These are phyloP conservation scores for Nebria brevicollis DNA, from an alignment of 2,888 invertebrate genomes.

Conservation along the genomic window DNA sequence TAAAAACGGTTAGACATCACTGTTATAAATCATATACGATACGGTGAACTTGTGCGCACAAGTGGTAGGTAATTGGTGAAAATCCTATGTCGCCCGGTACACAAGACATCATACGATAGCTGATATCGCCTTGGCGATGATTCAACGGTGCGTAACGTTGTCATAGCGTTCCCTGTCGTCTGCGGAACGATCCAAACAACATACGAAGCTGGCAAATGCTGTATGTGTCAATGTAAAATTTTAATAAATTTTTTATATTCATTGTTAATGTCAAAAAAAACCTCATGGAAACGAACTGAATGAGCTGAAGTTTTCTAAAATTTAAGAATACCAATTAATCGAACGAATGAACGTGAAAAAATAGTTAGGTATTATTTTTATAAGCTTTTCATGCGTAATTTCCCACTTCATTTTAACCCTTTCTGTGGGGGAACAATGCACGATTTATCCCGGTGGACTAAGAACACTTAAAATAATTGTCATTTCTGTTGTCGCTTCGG, in stretches of 20 bases:
- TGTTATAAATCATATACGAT: not conserved
- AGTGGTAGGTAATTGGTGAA: conserved; percentile 20
- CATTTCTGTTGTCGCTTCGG: conserved; percentile 31
- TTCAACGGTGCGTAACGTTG: conserved; percentile 28
- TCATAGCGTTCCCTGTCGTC: conserved; percentile 12
- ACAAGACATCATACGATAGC: not conserved
- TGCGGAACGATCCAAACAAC: not conserved
- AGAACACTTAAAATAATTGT: conserved; percentile 48
- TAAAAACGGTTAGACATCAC: too few relatives aligned
- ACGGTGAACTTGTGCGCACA: conserved; percentile 8
- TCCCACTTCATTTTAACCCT: conserved; percentile 47
- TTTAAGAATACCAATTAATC: not conserved
- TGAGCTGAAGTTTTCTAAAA: not conserved
- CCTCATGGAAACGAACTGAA: too few relatives aligned
- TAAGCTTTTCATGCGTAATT: conserved; percentile 47
- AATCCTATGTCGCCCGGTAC: conserved; percentile 6
- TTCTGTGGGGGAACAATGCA: conserved; percentile 44
- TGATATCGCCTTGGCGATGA: conserved; percentile 27
- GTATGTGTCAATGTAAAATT: too few relatives aligned
- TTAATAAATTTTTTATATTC: too few relatives aligned
- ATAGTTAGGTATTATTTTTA: conserved; percentile 44
- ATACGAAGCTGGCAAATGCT: not conserved
- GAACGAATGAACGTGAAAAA: too few relatives aligned
- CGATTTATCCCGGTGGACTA: conserved; percentile 42
- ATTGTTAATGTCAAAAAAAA: too few relatives aligned